Conservation (phyloP, 2,113 vertebrate genomes). For the Dolichallabes microphthalmus region DNA sequence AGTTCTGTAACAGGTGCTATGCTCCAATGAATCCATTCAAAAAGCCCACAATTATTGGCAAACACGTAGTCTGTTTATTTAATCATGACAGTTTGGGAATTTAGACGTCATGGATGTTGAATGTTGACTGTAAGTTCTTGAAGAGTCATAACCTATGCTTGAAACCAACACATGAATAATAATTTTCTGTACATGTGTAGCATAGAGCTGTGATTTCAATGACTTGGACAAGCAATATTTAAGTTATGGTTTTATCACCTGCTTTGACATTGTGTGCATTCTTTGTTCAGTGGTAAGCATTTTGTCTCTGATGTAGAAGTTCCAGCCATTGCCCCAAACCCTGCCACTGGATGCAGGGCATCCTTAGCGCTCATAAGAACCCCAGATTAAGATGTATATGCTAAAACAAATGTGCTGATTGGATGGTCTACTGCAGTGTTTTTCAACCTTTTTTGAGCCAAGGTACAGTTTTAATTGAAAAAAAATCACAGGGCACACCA, state of each 20-base stretch:
- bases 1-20: background rate
- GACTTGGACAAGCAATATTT: background rate
- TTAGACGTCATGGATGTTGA: background rate
- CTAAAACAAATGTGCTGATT: too few species aligned
- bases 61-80: background rate
- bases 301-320: too few species aligned
- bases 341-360: too few species aligned
- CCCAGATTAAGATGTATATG: too few species aligned
- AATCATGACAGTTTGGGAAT: background rate
- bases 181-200: background rate
- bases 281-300: too few species aligned
- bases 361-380: too few species aligned
- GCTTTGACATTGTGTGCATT: background rate
- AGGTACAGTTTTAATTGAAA: too few species aligned
- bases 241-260: background rate
- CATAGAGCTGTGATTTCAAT: background rate
- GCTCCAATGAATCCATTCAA: slow-evolving; percentile 1
- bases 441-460: too few species aligned
- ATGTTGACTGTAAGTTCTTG: background rate
- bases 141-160: background rate
- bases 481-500: too few species aligned
- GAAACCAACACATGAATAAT: background rate
- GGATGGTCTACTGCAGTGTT: too few species aligned
- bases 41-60: background rate
- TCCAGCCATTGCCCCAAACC: too few species aligned